Evolutionary conservation across 2,888 invertebrate genomes (phyloP).

Genomic region (Ichneumoninae sp.): DNA sequence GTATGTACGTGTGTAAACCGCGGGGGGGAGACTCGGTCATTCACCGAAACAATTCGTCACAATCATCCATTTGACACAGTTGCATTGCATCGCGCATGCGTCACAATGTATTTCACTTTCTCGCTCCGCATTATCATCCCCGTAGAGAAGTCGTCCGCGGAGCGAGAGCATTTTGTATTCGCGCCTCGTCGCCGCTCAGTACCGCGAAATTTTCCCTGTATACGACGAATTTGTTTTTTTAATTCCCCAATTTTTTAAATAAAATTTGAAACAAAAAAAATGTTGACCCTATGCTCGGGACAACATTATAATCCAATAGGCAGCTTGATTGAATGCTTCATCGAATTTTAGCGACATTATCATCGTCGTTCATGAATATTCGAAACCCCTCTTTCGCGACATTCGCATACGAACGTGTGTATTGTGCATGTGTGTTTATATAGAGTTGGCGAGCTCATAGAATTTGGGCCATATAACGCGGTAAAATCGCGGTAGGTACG

Average conservation of each 20-base stretch:
- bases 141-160: background rate
- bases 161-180: slow-evolving; percentile 32
- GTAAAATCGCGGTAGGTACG: background rate
- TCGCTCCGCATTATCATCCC: slow-evolving; percentile 4
- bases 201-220: background rate
- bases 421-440: background rate
- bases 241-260: background rate
- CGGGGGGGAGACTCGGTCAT: slow-evolving; percentile 49
- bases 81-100: slow-evolving; percentile 32
- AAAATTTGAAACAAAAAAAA: background rate
- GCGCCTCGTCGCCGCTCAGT: background rate
- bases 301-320: slow-evolving; percentile 40
- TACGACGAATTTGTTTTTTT: slow-evolving; percentile 33
- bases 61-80: slow-evolving; percentile 58
- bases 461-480: slow-evolving; percentile 7
- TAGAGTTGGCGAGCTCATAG: background rate
- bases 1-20: background rate
- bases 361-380: slow-evolving; percentile 45
- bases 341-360: slow-evolving; percentile 48
- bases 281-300: background rate
- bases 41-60: slow-evolving; percentile 66
- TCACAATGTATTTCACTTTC: slow-evolving; percentile 33
- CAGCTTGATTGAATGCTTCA: slow-evolving; percentile 46
- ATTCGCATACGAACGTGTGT: background rate
- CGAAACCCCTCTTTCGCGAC: background rate